Evolutionary conservation across 2,113 vertebrate species (phyloP).

Genomic region (Burhinus oedicnemus): DNA sequence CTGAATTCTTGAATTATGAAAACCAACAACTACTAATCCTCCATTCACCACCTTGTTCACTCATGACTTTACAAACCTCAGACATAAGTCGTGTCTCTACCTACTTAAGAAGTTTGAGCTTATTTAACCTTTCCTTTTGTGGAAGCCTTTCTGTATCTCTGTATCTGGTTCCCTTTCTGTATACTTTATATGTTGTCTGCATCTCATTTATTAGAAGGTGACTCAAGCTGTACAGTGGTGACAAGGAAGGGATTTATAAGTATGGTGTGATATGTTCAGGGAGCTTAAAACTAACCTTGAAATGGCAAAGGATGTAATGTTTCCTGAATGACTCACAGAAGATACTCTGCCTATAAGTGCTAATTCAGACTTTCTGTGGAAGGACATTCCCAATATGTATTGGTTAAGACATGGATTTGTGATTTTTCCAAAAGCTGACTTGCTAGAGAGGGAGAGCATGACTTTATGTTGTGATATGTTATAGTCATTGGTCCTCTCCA

Average conservation of each 20-base stretch:
- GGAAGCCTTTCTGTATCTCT: background rate
- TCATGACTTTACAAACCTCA: background rate
- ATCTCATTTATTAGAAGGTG: background rate
- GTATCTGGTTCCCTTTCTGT: background rate
- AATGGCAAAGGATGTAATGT: background rate
- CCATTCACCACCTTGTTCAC: background rate
- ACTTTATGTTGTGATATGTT: background rate
- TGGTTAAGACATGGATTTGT: background rate
- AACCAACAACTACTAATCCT: background rate
- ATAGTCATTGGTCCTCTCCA: background rate
- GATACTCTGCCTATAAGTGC: background rate
- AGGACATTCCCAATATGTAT: background rate
- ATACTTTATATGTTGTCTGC: background rate
- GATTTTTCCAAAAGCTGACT: background rate
- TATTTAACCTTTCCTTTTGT: background rate
- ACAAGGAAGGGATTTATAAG: background rate
- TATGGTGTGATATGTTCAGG: background rate
- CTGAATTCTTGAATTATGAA: background rate
- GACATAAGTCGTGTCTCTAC: background rate
- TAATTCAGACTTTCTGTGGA: background rate
- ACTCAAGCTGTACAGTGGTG: background rate
- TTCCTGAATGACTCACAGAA: background rate
- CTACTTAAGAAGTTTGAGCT: background rate
- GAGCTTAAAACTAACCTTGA: background rate
- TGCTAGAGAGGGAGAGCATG: background rate